Evolutionary conservation across 2,888 invertebrate genomes (phyloP).

Genomic region (Drosophila parthenogenetica): DNA sequence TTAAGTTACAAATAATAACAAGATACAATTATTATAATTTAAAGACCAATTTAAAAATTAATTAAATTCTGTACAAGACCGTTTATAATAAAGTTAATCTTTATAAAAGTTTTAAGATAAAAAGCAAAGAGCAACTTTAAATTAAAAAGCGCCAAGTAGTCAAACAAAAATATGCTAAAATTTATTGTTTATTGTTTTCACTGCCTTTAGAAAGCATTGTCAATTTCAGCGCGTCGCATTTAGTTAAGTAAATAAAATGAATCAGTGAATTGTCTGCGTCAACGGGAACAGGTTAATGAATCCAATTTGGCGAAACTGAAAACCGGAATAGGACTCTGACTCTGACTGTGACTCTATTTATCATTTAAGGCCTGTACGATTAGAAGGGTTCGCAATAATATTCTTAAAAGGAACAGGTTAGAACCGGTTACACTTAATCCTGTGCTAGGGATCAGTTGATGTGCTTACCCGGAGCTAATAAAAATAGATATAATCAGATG

Average conservation of each 20-base stretch:
- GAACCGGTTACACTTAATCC: slow-evolving; percentile 11
- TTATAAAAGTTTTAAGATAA: too few relatives aligned
- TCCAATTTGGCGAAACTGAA: slow-evolving; percentile 12
- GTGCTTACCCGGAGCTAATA: slow-evolving; percentile 19
- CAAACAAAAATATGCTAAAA: too few relatives aligned
- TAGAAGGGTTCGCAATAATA: neutral
- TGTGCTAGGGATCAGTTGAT: neutral
- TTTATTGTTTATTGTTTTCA: neutral
- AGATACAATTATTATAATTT: too few relatives aligned
- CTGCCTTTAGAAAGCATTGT: neutral
- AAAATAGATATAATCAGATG: slow-evolving; percentile 22
- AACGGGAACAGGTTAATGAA: slow-evolving; percentile 28
- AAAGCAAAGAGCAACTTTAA: neutral
- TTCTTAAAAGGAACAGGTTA: neutral
- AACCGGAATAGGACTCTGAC: slow-evolving; percentile 24
- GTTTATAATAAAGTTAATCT: too few relatives aligned
- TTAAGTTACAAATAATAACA: too few relatives aligned
- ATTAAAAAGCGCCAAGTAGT: neutral
- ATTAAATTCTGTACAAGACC: neutral
- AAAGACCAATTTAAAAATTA: neutral
- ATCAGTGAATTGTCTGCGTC: neutral
- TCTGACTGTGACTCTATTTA: neutral
- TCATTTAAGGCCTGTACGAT: slow-evolving; percentile 18
- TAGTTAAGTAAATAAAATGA: slow-evolving; percentile 1
- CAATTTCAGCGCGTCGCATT: neutral